Percentiles rank a stretch among this genome's conserved stretches.
Conservation (phyloP, 2,888 invertebrate species). For the Acleris holmiana region DNA sequence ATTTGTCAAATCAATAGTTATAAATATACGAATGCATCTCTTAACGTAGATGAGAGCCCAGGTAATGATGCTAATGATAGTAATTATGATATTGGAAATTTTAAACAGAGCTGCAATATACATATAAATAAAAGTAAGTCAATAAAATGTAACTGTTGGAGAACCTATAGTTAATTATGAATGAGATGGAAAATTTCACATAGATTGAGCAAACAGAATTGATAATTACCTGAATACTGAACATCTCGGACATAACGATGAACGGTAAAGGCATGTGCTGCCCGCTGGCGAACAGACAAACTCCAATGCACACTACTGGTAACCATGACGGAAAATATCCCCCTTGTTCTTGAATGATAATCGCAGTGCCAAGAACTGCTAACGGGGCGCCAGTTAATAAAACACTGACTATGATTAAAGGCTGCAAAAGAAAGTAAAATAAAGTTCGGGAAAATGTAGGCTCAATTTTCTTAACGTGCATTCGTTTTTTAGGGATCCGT, state of each 20-base stretch:
- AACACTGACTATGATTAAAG: constrained; percentile 25
- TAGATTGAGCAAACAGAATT: background rate
- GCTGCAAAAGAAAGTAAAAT: constrained; percentile 23
- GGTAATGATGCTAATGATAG: too few species aligned
- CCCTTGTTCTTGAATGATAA: constrained; percentile 20
- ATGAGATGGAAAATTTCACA: background rate
- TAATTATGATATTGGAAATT: too few species aligned
- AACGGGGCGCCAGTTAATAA: constrained; percentile 22
- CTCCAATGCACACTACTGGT: constrained; percentile 19
- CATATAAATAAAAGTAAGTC: too few species aligned
- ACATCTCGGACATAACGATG: constrained; percentile 31
- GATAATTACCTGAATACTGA: constrained; percentile 28
- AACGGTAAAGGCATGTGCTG: constrained; percentile 21
- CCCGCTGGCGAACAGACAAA: constrained; percentile 23
- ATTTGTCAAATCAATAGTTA: too few species aligned
- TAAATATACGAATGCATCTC: too few species aligned
- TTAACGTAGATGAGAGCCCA: too few species aligned
- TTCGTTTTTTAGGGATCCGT: too few species aligned
- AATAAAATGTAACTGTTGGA: too few species aligned
- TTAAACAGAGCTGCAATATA: too few species aligned
- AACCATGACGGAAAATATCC: constrained; percentile 20
- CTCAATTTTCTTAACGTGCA: too few species aligned
- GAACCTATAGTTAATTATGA: background rate
- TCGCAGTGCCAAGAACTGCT: constrained; percentile 8
- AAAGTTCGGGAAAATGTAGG: too few species aligned